Evolutionary conservation across 2,113 vertebrate genomes (phyloP).

Genomic region (Toxotes chatareus): DNA sequence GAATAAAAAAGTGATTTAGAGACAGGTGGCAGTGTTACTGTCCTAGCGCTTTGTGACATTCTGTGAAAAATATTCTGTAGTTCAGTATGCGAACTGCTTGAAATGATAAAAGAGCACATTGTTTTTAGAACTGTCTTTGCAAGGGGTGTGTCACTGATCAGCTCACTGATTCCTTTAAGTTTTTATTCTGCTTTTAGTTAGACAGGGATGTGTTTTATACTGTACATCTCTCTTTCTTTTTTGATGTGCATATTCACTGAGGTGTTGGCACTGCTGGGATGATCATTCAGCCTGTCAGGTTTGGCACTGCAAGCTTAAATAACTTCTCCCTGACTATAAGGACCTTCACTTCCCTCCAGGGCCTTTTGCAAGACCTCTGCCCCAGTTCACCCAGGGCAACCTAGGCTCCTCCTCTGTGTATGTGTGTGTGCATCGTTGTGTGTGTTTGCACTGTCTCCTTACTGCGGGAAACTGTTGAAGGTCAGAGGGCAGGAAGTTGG

Average conservation of each 20-base stretch:
- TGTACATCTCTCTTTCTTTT: constrained; percentile 1
- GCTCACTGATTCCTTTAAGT: constrained; percentile 16
- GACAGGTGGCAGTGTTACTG: constrained; percentile 42
- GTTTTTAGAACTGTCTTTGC: constrained; percentile 18
- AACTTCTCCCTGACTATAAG: constrained; percentile 67
- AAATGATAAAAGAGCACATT: constrained; percentile 47
- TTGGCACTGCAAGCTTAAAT: constrained; percentile 58
- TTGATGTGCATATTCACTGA: constrained; percentile 26
- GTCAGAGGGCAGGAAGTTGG: constrained; percentile 83
- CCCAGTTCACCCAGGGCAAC: constrained; percentile 83
- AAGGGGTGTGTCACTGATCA: constrained; percentile 29
- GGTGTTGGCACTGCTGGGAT: constrained; percentile 18
- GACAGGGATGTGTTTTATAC: neutral
- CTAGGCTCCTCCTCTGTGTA: constrained; percentile 79
- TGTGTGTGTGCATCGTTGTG: constrained; percentile 35
- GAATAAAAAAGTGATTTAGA: constrained; percentile 60
- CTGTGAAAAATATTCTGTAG: constrained; percentile 10
- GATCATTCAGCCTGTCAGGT: constrained; percentile 58
- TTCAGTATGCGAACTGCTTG: constrained; percentile 27
- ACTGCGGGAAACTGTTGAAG: constrained; percentile 77
- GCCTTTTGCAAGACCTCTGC: constrained; percentile 79
- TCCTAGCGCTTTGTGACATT: constrained; percentile 38
- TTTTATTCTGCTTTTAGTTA: constrained; percentile 3
- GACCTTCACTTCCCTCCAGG: constrained; percentile 72
- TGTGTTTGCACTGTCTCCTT: constrained; percentile 70